Evolutionary conservation across 2,797 vertebrate species (phyloP), one percentile per base, ranked within the genome.

Genomic region (Enoplosus armatus): DNA sequence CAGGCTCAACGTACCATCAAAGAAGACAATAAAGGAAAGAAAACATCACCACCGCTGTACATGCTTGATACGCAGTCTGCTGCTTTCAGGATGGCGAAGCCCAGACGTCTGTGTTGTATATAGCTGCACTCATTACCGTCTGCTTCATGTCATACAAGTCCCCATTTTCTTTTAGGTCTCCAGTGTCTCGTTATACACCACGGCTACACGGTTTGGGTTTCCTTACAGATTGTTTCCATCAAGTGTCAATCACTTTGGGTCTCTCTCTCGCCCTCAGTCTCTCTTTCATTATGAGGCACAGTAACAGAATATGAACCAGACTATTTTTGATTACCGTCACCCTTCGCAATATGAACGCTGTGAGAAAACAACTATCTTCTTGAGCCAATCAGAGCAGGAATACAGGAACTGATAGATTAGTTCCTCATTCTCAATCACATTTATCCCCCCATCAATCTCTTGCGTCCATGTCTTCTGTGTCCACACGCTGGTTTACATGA

Each of bases 151-250:
- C 59, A 82, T 47, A 51, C 81, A 77, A 68, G 67, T 70, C 70
- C 43, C 24, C 55, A 53, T 77, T 81, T 73, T 75, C 72, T 74
- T 67, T n/a, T 16, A 26, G 63, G 78, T 89, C 56, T 90, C 82
- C 80, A 82, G 77, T 90, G 75, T 89, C 91, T 65, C 14, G 27
- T 66, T 80, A 50, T 74, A 48, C 66, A 63, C 27, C 20, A 41
- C 48, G 5, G 31, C 41, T 18, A 62, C 60, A 47, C 1, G 76
- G 91, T 86, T 85, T 87, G 77, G 83, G 86, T 94, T 94, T 90
- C 92, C 73, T 89, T 77, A 80, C 76, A 82, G 80, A 81, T 68
- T 90, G 87, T 92, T 92, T 94, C 88, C 92, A 91, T 84, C 53
- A 63, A 72, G 58, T 86, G 75, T 89, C 92, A 92, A 80, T 92